Evolutionary conservation across 2,888 invertebrate species (phyloP).

Genomic region (Sphaeridia pumilis): DNA sequence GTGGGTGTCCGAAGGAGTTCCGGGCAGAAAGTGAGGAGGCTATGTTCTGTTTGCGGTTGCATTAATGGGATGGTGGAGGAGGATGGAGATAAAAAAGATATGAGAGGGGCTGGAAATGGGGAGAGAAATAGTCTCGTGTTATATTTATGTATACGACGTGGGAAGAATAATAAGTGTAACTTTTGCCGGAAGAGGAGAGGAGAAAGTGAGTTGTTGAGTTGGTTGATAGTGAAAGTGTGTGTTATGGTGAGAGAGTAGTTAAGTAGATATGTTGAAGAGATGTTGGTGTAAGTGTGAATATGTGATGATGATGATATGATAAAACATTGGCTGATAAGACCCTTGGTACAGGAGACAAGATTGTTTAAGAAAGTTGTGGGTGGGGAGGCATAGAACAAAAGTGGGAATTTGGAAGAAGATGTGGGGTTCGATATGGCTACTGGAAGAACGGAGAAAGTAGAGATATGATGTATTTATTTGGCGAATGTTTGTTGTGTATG

Average conservation of each 20-base stretch:
- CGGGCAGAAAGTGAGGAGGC: no score
- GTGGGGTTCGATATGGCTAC: no score
- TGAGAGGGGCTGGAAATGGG: not conserved
- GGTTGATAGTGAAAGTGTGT: not conserved
- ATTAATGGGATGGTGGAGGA: slow-evolving; percentile 10
- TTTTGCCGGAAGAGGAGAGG: not conserved
- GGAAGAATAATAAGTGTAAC: not conserved
- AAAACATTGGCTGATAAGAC: no score
- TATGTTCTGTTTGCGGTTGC: not conserved
- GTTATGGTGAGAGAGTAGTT: no score
- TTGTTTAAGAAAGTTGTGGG: no score
- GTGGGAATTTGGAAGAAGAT: no score
- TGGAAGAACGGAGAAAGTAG: slow-evolving; percentile 4
- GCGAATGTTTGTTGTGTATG: slow-evolving; percentile 43
- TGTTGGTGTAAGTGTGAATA: not conserved
- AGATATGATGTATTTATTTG: slow-evolving; percentile 36
- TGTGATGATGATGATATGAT: not conserved
- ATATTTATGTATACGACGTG: slow-evolving; percentile 1
- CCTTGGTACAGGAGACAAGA: no score
- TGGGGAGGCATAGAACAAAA: no score
- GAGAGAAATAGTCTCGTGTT: not conserved
- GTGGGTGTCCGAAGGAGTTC: not conserved
- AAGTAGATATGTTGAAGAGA: not conserved
- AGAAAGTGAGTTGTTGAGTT: not conserved
- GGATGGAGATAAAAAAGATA: not conserved